A percentile compares a stretch with the other conserved stretches of the same genome.
These are phyloP conservation scores for Colius striatus DNA, from an alignment of 2,113 vertebrate species.

Conservation along the genomic window DNA sequence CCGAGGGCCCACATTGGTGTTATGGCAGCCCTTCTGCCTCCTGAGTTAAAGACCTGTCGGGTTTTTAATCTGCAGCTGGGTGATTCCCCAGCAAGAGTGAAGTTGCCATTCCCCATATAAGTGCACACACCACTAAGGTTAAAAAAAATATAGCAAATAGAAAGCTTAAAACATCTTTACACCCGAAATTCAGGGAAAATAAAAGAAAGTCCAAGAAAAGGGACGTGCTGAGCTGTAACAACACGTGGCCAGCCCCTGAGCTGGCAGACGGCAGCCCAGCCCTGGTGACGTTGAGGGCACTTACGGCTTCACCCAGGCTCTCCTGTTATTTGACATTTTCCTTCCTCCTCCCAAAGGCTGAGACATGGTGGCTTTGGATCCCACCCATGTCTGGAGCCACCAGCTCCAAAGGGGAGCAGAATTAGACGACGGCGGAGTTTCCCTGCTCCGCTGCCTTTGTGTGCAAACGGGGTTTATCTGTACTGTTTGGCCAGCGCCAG, in stretches of 20 bases:
- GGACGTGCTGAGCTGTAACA: neutral
- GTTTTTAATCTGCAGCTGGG: neutral
- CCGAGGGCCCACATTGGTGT: accelerated
- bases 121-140: neutral
- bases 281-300: neutral
- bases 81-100: neutral
- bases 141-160: neutral
- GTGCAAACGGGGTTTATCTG: slow-evolving; percentile 42
- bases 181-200: neutral
- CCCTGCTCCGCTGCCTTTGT: slow-evolving; percentile 26
- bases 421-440: neutral
- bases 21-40: neutral
- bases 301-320: neutral
- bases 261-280: neutral
- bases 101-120: neutral
- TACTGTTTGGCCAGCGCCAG: slow-evolving; percentile 45
- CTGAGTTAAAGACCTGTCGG: neutral
- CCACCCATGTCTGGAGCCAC: slow-evolving; percentile 51
- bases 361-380: neutral
- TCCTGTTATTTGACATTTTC: neutral
- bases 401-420: neutral
- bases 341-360: neutral
- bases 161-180: neutral
- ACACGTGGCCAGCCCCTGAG: neutral
- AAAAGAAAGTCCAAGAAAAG: neutral